Base-by-base conservation (phyloP, 2,797 vertebrate genomes). In the Protonibea diacanthus region DNA sequence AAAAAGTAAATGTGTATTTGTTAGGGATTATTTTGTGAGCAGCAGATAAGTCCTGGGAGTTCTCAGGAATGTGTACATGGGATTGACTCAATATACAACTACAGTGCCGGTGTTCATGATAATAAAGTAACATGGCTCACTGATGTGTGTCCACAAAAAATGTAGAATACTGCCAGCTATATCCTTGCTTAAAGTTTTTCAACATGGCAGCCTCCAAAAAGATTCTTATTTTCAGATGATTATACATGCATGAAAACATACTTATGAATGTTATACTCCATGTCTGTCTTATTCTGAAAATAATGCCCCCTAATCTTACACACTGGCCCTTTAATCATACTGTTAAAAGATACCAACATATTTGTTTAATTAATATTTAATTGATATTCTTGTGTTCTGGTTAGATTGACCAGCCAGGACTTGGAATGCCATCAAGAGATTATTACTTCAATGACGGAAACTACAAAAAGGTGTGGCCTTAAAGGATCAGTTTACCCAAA, bases 381-480 rank as follows among this genome's bases (percentile, higher is more conserved):
- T 18, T 63, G 6, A 13, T 65, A 21, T 53, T 86, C 11, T 70
- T 80, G 5, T 67, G 1, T 86, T 82, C 47, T 18, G 64, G 4
- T 86, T 92, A 99, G 98, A 96, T 99, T 77, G 98, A 99, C 92
- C 97, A 99, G 88, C 97, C 98, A 8, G 95, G 93, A 45, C 87
- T 99, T 73, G 98, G 98, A 76, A 99, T 99, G 97, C 98, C 97
- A 1, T 97, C 97, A 45, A 96, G 97, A 83, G 97, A 99, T 75
- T 97, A 98, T 91, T 99, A 99, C 85, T 97, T 97, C 61, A 97
- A 95, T 1, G 94, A 96, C 83, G 96, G 96, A 78, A 96, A 93
- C 91, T 97, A 96, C 89, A 95, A 95, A 89, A 97, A 92, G 94
- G 98, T 98, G 29, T 93, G 23, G 21, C 13, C 15, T 44, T 40